Evolutionary conservation across 1,140 invertebrate species (phyloP), one percentile per base, ranked within the genome.

Genomic region (Diplogasteroides magnus): DNA sequence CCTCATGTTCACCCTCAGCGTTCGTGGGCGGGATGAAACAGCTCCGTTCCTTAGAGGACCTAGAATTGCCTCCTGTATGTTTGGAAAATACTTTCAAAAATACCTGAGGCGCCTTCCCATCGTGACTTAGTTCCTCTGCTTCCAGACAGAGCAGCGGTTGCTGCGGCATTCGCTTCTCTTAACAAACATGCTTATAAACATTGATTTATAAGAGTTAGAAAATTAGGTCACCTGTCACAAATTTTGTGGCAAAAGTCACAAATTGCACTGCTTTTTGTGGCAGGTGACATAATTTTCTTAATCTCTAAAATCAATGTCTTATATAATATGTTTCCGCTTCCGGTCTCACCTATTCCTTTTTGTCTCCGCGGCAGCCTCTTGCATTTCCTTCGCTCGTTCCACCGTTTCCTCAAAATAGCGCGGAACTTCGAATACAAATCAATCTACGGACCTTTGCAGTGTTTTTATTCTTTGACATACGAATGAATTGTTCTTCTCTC

Each of bases 91-190:
- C n/a, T n/a, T n/a, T n/a, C n/a, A n/a, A n/a, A n/a, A n/a, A n/a
- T n/a, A 48, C 6, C 19, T 48, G 37, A 11, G 19, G 37, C 19
- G 19, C 37, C 19, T 19, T 48, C 37, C 37, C 37, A 48, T 57
- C 61, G 65, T n/a, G 66, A 31, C n/a, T 66, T 75, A 14, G 28
- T 29, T 15, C 62, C 48, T 29, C 37, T 71, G 27, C 61, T 70
- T n/a, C 61, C 61, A 3, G 61, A 66, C 19, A 75, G 57, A n/a
- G 74, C 74, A 32, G 73, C 73, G 23, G 72, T 72, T 11, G 74
- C 74, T 6, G 73, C 73, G 2, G 73, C 74, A 37, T 76, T 76
- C 13, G 74, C 74, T 61, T 76, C 74, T 31, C 74, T n/a, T n/a
- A n/a, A n/a, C n/a, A n/a, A n/a, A n/a, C n/a, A n/a, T n/a, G n/a